A percentile compares a stretch with the other conserved stretches of the same genome.
Conservation (phyloP, 1,140 invertebrate genomes). For the Drosophila nebulosa region DNA sequence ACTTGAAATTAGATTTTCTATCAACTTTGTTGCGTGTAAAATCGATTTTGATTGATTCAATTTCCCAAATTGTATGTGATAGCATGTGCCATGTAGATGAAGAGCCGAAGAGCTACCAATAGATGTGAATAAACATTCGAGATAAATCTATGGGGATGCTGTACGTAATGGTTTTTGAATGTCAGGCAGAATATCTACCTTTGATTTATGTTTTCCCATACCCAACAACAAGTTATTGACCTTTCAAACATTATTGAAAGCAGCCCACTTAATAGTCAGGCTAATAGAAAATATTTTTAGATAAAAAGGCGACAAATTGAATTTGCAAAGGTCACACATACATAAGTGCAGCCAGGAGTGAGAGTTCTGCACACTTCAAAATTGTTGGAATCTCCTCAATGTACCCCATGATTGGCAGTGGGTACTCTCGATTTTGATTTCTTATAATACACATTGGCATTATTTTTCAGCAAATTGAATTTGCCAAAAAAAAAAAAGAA, state of each 20-base stretch:
- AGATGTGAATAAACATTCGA: background rate
- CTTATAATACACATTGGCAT: slow-evolving; percentile 27
- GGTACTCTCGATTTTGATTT: slow-evolving; percentile 55
- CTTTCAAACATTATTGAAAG: background rate
- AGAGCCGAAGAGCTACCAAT: background rate
- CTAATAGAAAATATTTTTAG: slow-evolving; percentile 76
- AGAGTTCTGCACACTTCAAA: slow-evolving; percentile 4
- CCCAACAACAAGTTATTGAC: slow-evolving; percentile 3
- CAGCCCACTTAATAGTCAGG: background rate
- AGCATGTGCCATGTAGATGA: slow-evolving; percentile 18
- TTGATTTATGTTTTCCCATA: background rate
- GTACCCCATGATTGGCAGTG: background rate
- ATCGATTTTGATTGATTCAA: slow-evolving; percentile 59
- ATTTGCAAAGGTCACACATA: slow-evolving; percentile 78
- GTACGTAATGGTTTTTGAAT: background rate
- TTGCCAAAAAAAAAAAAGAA: slow-evolving; percentile 45
- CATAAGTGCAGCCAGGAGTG: slow-evolving; percentile 65
- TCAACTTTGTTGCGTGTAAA: slow-evolving; percentile 25
- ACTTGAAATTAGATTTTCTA: slow-evolving; percentile 30
- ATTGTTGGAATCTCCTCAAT: slow-evolving; percentile 45
- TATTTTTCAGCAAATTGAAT: slow-evolving; percentile 69
- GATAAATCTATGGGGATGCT: background rate
- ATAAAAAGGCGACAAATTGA: slow-evolving; percentile 79
- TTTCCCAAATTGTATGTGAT: slow-evolving; percentile 36
- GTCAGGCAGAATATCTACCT: background rate